phyloP scores from a whole-genome alignment of 2,113 vertebrate species.

The Eupsittula cactorum region DNA sequence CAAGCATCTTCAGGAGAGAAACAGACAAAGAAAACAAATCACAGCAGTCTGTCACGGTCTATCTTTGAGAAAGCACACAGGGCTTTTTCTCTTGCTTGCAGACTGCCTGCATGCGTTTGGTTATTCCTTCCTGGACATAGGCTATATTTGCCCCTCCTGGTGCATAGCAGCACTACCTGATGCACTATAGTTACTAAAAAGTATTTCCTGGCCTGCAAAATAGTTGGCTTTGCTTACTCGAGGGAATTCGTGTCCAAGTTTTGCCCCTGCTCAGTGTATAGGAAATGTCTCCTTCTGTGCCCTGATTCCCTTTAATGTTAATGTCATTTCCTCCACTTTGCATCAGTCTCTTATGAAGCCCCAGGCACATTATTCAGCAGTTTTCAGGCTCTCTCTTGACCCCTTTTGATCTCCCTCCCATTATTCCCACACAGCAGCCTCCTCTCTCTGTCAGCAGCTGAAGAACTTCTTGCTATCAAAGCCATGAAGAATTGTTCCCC shows the following conservation, averaged over 20 bases:
- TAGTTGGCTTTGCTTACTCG: not conserved
- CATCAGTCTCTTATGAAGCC: not conserved
- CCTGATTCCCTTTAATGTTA: not conserved
- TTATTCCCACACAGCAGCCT: not conserved
- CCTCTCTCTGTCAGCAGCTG: not conserved
- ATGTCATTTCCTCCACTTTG: not conserved
- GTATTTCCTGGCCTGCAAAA: not conserved
- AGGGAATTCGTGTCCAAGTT: not conserved
- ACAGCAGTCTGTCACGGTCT: not conserved
- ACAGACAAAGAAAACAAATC: constrained; percentile 29
- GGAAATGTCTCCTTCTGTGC: not conserved
- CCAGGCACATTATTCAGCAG: not conserved
- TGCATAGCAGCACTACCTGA: not conserved
- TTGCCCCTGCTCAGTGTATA: not conserved
- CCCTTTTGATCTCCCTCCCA: not conserved
- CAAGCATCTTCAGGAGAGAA: not conserved
- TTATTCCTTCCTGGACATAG: not conserved
- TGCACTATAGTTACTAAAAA: not conserved
- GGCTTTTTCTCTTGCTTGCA: not conserved
- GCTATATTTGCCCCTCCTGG: not conserved
- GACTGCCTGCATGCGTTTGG: not conserved
- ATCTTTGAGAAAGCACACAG: not conserved
- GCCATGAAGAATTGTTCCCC: not conserved
- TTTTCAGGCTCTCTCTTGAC: not conserved
- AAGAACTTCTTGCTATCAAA: not conserved